Evolutionary conservation across 2,888 invertebrate genomes (phyloP).

Genomic region (Dynastes hyllus): DNA sequence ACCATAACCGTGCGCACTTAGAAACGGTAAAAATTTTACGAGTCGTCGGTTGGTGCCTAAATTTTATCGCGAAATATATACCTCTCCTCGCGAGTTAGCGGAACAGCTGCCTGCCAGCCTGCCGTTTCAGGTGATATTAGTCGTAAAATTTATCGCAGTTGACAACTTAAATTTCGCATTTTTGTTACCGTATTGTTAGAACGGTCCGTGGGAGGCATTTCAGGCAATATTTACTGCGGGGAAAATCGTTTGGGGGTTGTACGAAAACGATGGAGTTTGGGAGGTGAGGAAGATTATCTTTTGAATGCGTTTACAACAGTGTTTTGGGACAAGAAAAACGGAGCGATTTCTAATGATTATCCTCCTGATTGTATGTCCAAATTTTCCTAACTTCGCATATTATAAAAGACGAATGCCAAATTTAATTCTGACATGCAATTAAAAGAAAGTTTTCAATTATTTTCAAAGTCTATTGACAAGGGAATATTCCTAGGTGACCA

Average conservation of each 20-base stretch:
- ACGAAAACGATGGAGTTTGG: no score
- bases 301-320: no score
- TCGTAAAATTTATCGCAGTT: slow-evolving; percentile 40
- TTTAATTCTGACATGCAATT: no score
- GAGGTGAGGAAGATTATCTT: no score
- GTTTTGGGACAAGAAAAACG: no score
- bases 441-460: no score
- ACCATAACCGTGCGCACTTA: slow-evolving; percentile 1
- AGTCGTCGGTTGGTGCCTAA: slow-evolving; percentile 23
- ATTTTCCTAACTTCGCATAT: no score
- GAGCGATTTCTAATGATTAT: no score
- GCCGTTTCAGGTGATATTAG: slow-evolving; percentile 27
- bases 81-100: background rate
- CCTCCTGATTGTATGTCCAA: no score
- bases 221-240: background rate
- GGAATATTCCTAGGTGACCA: no score
- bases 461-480: no score
- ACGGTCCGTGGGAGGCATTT: background rate
- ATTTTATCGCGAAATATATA: slow-evolving; percentile 21
- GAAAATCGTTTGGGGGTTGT: background rate
- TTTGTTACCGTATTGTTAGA: slow-evolving; percentile 29
- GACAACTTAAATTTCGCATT: slow-evolving; percentile 41
- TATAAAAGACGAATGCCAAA: no score
- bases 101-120: slow-evolving; percentile 18
- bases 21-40: slow-evolving; percentile 30